These are phyloP conservation scores for Pseudomugil gertrudae DNA, from an alignment of 2,797 vertebrate species.

Conservation along the genomic window DNA sequence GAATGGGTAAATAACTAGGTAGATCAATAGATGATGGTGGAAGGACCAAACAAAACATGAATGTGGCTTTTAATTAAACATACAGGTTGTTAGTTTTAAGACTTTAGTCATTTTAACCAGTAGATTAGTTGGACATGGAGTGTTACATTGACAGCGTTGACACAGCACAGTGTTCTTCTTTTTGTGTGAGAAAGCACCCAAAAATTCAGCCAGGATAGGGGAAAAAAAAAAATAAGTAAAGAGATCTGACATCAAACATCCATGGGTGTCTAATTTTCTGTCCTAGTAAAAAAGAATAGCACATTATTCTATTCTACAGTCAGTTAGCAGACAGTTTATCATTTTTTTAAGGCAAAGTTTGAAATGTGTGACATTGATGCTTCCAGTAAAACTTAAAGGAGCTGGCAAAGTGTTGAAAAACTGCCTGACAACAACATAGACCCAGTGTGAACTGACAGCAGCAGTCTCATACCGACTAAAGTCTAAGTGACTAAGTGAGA, in stretches of 20 bases:
- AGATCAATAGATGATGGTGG: not conserved
- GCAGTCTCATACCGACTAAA: not conserved
- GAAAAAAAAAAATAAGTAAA: not conserved
- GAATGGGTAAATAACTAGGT: slow-evolving; percentile 7
- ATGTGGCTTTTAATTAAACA: slow-evolving; percentile 1
- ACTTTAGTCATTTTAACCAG: not conserved
- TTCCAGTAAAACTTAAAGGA: slow-evolving; percentile 18
- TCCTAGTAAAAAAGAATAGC: not conserved
- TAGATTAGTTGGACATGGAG: slow-evolving; percentile 15
- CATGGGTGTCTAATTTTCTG: not conserved
- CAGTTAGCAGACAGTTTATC: not conserved
- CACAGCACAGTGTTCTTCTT: slow-evolving; percentile 10
- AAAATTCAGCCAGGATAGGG: not conserved
- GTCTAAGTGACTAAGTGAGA: too few species aligned
- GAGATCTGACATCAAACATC: not conserved
- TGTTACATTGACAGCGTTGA: slow-evolving; percentile 24
- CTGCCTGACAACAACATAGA: slow-evolving; percentile 46
- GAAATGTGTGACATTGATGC: slow-evolving; percentile 15
- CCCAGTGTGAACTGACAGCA: slow-evolving; percentile 29
- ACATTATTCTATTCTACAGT: too few species aligned
- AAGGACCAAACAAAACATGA: not conserved
- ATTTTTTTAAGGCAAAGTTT: slow-evolving; percentile 13
- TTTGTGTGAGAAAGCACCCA: slow-evolving; percentile 5
- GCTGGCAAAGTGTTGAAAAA: slow-evolving; percentile 32
- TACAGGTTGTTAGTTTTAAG: not conserved